A percentile compares a stretch with the other conserved stretches of the same genome.
Evolutionary conservation across 2,888 invertebrate species (phyloP).

Genomic region (Rhagonycha lutea): DNA sequence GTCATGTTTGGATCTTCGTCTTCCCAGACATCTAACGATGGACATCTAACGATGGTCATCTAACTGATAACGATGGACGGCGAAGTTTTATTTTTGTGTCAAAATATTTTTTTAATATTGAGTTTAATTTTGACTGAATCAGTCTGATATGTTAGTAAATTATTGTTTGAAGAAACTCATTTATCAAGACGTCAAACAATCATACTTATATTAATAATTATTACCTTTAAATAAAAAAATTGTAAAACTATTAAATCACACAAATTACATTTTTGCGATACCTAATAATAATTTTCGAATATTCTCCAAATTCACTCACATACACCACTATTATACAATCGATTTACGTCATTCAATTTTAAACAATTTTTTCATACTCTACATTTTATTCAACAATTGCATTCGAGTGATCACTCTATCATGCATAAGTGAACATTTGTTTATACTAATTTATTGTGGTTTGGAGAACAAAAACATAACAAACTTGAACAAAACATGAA

Average conservation of each 20-base stretch:
- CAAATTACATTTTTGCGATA: neutral
- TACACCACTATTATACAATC: conserved; percentile 13
- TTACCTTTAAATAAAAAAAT: neutral
- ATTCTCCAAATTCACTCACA: conserved; percentile 3
- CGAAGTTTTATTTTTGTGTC: neutral
- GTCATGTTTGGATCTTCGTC: too few relatives aligned
- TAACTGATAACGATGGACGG: too few relatives aligned
- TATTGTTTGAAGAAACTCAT: neutral
- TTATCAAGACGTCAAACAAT: neutral
- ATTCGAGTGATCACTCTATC: conserved; percentile 33
- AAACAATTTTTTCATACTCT: conserved; percentile 30
- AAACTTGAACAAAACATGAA: neutral
- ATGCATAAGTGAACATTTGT: conserved; percentile 32
- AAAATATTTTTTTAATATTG: neutral
- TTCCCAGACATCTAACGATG: too few relatives aligned
- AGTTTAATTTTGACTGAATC: neutral
- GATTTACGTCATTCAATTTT: conserved; percentile 3
- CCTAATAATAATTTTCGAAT: neutral
- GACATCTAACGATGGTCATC: too few relatives aligned
- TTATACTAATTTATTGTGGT: conserved; percentile 18
- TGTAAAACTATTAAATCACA: neutral
- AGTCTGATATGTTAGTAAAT: neutral
- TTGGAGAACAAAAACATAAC: conserved; percentile 6
- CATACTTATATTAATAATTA: neutral
- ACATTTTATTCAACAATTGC: conserved; percentile 38